These are phyloP conservation scores for Meteorus colon DNA, from an alignment of 2,888 invertebrate genomes.

Conservation along the genomic window DNA sequence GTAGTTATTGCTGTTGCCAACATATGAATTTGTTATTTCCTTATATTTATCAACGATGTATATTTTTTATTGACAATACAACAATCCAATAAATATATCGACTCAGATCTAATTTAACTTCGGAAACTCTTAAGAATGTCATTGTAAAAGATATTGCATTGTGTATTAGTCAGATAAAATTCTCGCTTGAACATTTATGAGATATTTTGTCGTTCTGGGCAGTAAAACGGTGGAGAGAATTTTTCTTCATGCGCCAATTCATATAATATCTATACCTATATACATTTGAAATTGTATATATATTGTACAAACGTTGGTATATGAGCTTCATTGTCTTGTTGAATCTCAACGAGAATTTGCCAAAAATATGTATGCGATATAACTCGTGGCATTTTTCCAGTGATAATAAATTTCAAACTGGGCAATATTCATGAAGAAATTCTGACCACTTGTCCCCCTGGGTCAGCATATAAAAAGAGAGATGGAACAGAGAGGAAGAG, in stretches of 20 bases:
- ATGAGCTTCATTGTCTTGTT: constrained; percentile 11
- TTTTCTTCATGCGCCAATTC: not conserved
- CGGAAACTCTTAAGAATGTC: not conserved
- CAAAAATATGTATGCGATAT: constrained; percentile 8
- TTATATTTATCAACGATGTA: too few relatives aligned
- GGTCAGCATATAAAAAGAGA: not conserved
- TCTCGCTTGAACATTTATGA: not conserved
- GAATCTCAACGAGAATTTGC: not conserved
- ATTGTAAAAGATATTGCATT: not conserved
- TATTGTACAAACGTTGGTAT: not conserved
- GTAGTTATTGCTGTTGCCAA: too few relatives aligned
- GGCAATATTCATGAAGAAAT: constrained; percentile 3
- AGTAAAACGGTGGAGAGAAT: not conserved
- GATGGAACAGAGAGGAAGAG: not conserved
- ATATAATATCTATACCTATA: not conserved
- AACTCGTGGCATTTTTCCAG: constrained; percentile 27
- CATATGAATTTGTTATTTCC: too few relatives aligned
- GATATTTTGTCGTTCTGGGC: not conserved
- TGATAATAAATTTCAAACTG: constrained; percentile 20
- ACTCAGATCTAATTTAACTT: not conserved
- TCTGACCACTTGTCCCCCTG: constrained; percentile 11
- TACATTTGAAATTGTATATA: not conserved
- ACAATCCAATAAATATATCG: not conserved
- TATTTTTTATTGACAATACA: too few relatives aligned
- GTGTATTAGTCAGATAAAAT: not conserved